Conservation (phyloP, 2,797 vertebrate genomes). For the Eurystomus glaucurus region DNA sequence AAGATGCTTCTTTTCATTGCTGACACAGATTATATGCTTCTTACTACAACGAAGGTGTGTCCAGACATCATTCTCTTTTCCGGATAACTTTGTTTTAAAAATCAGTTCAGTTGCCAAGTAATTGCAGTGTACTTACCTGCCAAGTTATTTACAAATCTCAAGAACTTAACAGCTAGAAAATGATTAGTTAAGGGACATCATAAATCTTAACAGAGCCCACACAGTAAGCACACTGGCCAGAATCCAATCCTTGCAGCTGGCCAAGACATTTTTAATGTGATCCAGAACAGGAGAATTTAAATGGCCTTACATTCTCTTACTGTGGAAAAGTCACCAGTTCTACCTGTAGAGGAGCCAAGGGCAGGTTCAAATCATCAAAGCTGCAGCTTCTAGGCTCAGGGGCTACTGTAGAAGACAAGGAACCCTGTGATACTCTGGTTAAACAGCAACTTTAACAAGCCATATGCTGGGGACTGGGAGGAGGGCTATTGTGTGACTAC, state of each 20-base stretch:
- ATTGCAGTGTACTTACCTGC: neutral
- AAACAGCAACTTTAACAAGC: neutral
- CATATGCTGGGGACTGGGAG: neutral
- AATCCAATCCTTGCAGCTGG: conserved; percentile 7
- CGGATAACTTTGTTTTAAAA: neutral
- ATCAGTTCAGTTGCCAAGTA: neutral
- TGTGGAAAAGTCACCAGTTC: neutral
- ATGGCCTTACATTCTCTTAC: neutral
- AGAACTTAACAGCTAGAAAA: conserved; percentile 42
- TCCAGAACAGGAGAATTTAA: neutral
- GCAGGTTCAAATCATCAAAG: neutral
- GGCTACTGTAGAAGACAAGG: neutral
- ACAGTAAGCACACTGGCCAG: neutral
- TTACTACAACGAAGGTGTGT: neutral
- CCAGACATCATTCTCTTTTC: neutral
- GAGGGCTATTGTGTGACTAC: neutral
- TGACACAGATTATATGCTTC: neutral
- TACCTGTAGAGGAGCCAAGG: rapidly evolving
- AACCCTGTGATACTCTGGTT: rapidly evolving
- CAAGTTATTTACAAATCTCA: conserved; percentile 28
- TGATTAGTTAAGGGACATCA: conserved; percentile 17
- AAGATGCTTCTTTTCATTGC: neutral
- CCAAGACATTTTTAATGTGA: neutral
- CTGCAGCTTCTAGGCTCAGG: neutral
- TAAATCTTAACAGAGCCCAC: conserved; percentile 26